Evolutionary conservation across 2,113 vertebrate genomes (phyloP), one percentile per base, ranked within the genome.

Genomic region (Glaucomys volans): DNA sequence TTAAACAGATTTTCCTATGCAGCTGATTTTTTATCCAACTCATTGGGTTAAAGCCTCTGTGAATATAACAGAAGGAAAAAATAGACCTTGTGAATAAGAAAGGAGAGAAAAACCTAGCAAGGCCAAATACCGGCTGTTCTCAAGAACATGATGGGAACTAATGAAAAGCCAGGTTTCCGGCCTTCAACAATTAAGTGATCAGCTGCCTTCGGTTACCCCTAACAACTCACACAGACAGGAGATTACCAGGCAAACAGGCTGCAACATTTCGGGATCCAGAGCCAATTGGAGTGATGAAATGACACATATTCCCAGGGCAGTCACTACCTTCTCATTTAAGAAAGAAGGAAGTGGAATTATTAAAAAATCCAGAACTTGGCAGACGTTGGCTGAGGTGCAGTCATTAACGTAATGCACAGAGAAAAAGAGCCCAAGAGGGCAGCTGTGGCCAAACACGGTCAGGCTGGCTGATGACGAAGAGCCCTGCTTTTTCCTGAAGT

Each of bases 131-230:
- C 90, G 59, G 96, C 94, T 89, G 92, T 97, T 98, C 97, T 98
- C 98, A 97, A 98, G 97, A 97, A 98, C 98, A 97, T 98, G 98
- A 98, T 97, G 97, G 98, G 97, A 98, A 98, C 98, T 98, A 98
- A 98, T 97, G 98, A 98, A 98, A 98, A 98, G 98, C 97, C 97
- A 92, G 97, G 98, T 98, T 98, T 98, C 98, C 98, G 96, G 98
- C 98, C 97, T 98, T 98, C 98, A 95, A 98, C 98, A 98, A 98
- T 98, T 98, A 98, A 98, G 98, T 96, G 98, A 98, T 98, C 98
- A 98, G 98, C 98, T 98, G 98, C 98, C 98, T 98, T 98, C 95
- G 98, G 98, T 99, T 98, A 98, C 98, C 98, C 98, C 97, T 99
- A 98, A 99, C 98, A 98, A 99, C 98, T 98, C 98, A 96, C 97